A percentile compares a stretch with the other conserved stretches of the same genome.
Conservation (phyloP, 2,797 vertebrate genomes). For the Pyrocephalus nanus region DNA sequence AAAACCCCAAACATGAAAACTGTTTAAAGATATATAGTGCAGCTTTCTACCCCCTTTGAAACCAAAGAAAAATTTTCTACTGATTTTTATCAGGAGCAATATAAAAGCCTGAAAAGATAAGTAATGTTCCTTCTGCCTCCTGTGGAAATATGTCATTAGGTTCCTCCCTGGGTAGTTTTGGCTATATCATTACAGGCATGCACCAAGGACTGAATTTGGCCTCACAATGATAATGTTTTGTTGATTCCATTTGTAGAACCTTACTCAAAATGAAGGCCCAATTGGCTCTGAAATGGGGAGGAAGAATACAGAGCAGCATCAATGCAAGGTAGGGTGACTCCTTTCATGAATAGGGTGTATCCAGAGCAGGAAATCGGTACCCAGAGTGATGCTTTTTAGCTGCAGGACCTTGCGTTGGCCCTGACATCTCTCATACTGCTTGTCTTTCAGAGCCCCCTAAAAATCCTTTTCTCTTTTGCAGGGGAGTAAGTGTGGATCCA, state of each 20-base stretch:
- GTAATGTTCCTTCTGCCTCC: background rate
- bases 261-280: background rate
- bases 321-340: background rate
- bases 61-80: constrained; percentile 6
- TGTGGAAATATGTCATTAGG: background rate
- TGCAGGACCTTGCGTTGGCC: accelerated
- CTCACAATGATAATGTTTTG: background rate
- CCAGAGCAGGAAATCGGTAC: background rate
- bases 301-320: background rate
- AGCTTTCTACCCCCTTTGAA: constrained; percentile 20
- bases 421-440: background rate
- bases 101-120: background rate
- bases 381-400: background rate
- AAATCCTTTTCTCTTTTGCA: background rate
- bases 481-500: background rate
- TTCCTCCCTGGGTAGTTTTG: background rate
- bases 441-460: background rate
- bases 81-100: constrained; percentile 6
- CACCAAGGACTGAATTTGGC: background rate
- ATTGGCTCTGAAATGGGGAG: background rate
- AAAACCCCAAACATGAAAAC: background rate
- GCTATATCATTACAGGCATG: background rate
- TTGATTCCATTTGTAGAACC: background rate
- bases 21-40: background rate
- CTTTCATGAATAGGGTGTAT: background rate